Conservation (phyloP, 2,113 vertebrate species). For the Lepus americanus region DNA sequence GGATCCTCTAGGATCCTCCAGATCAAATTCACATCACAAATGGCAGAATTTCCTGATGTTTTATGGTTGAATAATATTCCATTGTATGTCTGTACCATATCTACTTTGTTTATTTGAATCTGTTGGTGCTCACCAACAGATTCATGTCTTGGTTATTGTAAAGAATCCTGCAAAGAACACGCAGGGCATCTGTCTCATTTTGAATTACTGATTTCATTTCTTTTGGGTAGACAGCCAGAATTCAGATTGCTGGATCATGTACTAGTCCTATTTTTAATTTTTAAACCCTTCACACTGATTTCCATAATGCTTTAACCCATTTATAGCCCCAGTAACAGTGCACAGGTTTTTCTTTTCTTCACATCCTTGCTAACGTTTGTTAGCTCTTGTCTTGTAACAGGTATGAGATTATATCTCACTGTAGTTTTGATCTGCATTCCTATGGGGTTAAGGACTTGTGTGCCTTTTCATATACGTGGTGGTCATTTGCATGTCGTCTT, state of each 20-base stretch:
- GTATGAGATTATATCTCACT: background rate
- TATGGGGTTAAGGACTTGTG: background rate
- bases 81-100: background rate
- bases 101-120: background rate
- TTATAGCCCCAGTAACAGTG: background rate
- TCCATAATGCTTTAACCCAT: background rate
- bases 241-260: background rate
- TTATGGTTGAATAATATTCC: background rate
- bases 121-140: too few relatives aligned
- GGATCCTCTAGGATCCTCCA: background rate
- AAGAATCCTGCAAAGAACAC: background rate
- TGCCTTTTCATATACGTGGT: background rate
- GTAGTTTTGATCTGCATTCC: background rate
- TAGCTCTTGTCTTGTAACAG: background rate
- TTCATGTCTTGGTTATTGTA: background rate
- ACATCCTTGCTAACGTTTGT: background rate
- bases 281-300: background rate
- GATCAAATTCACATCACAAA: background rate
- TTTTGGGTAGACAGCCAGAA: background rate
- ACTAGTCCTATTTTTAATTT: background rate
- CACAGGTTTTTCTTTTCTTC: background rate
- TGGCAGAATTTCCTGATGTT: background rate
- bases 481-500: background rate
- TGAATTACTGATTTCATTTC: constrained; percentile 5
- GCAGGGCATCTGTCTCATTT: background rate